Evolutionary conservation across 2,888 invertebrate species (phyloP).

Genomic region (Drosophila anceps): DNA sequence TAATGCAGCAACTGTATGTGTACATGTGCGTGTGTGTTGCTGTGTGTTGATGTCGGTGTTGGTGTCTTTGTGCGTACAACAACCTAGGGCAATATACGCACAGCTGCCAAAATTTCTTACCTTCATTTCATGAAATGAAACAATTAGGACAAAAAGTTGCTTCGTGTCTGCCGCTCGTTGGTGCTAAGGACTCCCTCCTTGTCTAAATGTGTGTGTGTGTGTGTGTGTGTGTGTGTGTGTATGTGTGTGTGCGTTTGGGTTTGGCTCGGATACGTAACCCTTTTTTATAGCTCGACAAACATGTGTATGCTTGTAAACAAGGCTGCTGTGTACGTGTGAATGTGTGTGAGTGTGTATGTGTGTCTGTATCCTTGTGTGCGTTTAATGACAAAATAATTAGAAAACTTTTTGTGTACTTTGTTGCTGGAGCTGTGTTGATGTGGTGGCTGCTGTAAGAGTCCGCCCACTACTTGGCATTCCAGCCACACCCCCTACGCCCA

Average conservation of each 20-base stretch:
- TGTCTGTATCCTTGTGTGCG: constrained; percentile 61
- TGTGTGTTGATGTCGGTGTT: constrained; percentile 28
- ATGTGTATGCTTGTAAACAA: constrained; percentile 74
- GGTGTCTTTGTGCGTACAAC: constrained; percentile 56
- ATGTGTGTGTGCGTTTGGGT: constrained; percentile 47
- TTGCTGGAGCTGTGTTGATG: constrained; percentile 64
- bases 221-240: constrained; percentile 60
- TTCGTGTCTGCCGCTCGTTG: constrained; percentile 65
- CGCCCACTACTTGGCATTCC: constrained; percentile 30
- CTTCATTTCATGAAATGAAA: constrained; percentile 80
- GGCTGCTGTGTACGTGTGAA: constrained; percentile 37
- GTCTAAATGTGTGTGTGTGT: constrained; percentile 25
- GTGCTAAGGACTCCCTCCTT: constrained; percentile 44
- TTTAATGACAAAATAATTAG: constrained; percentile 85
- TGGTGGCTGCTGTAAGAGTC: constrained; percentile 46
- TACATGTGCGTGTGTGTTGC: constrained; percentile 15
- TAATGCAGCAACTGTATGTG: constrained; percentile 62
- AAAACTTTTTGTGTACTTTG: constrained; percentile 84
- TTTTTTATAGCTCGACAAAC: constrained; percentile 79
- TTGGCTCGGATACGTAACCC: constrained; percentile 76
- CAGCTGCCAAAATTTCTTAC: constrained; percentile 82
- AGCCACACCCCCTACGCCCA: neutral
- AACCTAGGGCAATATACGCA: constrained; percentile 79
- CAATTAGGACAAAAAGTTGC: constrained; percentile 81
- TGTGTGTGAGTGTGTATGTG: constrained; percentile 22